Conservation (phyloP, 1,140 invertebrate species). For the Cyrtorhinus lividipennis region DNA sequence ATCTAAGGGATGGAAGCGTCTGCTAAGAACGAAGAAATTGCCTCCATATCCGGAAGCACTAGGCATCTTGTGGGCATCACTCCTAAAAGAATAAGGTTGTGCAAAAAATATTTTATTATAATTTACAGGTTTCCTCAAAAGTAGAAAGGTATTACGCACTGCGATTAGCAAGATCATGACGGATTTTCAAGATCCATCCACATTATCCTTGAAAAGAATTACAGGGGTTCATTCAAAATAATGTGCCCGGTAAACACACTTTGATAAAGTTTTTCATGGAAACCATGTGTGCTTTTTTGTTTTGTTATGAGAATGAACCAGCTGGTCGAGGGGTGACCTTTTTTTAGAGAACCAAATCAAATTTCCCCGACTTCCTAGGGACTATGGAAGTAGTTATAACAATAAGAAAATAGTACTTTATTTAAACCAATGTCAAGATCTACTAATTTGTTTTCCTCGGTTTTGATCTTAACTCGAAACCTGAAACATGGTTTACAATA, state of each 20-base stretch:
- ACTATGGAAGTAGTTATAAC: no score
- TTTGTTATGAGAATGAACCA: no score
- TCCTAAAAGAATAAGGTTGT: background rate
- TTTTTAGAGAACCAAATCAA: no score
- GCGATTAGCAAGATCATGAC: background rate
- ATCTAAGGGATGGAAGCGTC: background rate
- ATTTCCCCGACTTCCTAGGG: no score
- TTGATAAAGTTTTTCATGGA: background rate
- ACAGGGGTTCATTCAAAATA: background rate
- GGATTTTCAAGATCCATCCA: background rate
- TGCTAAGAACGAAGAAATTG: background rate
- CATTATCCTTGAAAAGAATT: background rate
- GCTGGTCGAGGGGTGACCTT: no score
- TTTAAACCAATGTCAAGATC: no score
- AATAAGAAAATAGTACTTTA: no score
- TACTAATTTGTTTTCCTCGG: no score
- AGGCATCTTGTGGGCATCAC: constrained; percentile 1
- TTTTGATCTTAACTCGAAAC: no score
- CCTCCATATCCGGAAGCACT: background rate
- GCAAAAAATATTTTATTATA: background rate
- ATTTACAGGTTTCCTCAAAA: background rate
- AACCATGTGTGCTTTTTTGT: background rate
- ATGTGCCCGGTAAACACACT: background rate
- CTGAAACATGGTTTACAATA: no score
- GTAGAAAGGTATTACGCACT: background rate